phyloP scores from a whole-genome alignment of 2,797 vertebrate species.

The Pseudochromis fuscus region DNA sequence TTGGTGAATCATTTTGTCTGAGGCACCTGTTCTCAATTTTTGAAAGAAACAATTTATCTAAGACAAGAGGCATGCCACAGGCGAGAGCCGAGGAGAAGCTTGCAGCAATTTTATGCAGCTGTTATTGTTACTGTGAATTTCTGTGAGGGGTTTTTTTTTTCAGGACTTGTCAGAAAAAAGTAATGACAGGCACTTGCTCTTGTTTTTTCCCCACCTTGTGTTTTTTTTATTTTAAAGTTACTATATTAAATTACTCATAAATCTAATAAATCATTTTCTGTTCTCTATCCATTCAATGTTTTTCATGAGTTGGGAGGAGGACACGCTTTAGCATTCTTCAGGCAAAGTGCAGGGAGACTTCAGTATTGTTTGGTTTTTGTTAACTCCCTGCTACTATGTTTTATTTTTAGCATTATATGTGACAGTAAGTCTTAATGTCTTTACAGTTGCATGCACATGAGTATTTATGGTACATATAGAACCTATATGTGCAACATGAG shows the following conservation, averaged over 20 bases:
- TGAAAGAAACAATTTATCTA: slow-evolving; percentile 52
- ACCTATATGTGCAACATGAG: background rate
- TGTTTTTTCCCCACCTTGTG: slow-evolving; percentile 17
- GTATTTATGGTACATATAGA: too few species aligned
- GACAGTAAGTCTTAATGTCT: too few species aligned
- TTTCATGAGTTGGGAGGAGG: background rate
- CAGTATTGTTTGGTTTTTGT: background rate
- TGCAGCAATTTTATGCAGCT: slow-evolving; percentile 46
- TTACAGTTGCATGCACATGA: background rate
- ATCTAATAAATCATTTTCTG: slow-evolving; percentile 9
- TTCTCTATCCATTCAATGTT: background rate
- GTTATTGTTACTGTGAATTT: slow-evolving; percentile 55
- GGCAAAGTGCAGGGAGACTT: slow-evolving; percentile 1
- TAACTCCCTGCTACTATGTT: background rate
- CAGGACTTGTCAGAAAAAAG: slow-evolving; percentile 42
- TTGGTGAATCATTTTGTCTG: slow-evolving; percentile 43
- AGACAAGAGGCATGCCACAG: slow-evolving; percentile 50
- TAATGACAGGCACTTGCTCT: slow-evolving; percentile 53
- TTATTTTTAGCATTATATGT: background rate
- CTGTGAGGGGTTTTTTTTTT: slow-evolving; percentile 22
- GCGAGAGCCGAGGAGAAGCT: slow-evolving; percentile 32
- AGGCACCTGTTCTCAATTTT: slow-evolving; percentile 56
- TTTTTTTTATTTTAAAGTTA: slow-evolving; percentile 5
- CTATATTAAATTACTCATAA: slow-evolving; percentile 4
- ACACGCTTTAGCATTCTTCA: background rate